Evolutionary conservation across 1,140 invertebrate genomes (phyloP), one percentile per base, ranked within the genome.

Genomic region (Trachymyrmex cornetzi): DNA sequence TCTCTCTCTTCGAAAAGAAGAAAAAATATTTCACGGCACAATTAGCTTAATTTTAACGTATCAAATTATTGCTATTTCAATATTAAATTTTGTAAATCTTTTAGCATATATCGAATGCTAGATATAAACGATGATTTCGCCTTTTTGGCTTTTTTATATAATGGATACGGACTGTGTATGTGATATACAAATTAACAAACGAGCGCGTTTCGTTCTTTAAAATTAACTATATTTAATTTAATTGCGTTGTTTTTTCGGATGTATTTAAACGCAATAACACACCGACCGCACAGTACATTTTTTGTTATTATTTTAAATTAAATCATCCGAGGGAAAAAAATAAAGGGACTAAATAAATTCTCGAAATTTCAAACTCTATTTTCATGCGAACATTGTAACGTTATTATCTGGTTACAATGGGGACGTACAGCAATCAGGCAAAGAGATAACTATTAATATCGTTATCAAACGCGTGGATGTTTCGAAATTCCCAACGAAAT

Each of bases 281-380:
- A 27, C 30, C 9, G 34, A 57, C 2, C 14, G n/a, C n/a, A 19
- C 24, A 2, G 11, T 3, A 48, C 14, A n/a, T 16, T 24, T 59
- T 59, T 48, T 22, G 9, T 22, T 14, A 69, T 38, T 38, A 69
- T 55, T 69, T 64, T 19, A 12, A 81, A 69, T 81, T 69, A 55
- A 38, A 69, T 30, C 1, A 7, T 9, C 12, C 0, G 19, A 72
- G 30, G 19, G 30, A 12, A 9, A 66, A 66, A 66, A 66, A 66
- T 66, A 38, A 66, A 66, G 7, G 44, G 14, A 22, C 27, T 34
- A 77, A 80, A 27, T 38, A 57, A 82, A 82, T 72, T 72, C 14
- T 61, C 14, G 19, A 16, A 59, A 82, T 74, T 82, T 72, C 0
- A 48, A 61, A 48, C 34, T 74, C 34, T 61, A 55, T 27, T 50